Base-by-base conservation (phyloP, 2,888 invertebrate species). In the Lycia hirtaria region DNA sequence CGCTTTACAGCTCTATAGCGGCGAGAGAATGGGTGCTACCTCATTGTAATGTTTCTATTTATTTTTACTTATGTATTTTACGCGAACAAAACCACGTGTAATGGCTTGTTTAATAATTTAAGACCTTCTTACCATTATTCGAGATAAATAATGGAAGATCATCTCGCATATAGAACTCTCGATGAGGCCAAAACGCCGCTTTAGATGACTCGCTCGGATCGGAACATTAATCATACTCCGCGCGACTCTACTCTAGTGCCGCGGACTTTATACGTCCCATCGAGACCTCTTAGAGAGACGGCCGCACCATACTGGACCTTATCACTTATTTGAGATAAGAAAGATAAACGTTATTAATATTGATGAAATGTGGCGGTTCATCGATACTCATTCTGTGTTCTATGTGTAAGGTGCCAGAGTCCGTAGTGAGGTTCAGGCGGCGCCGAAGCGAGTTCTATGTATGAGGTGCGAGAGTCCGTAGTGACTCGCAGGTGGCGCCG, bases 191-290 rank as follows among this genome's bases (percentile, higher is more conserved):
- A 40, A 54, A 47, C 47, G 47, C 40, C 33, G 40, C 32, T 54
- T 40, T 33, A 33, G 32, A 17, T 40, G 47, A 54, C 32, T 24
- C 54, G 17, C n/a, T 33, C 17, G n/a, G 47, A 47, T 5, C 0
- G 2, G 1, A 2, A 7, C 61, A 61, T 64, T 59, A 51, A 61
- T 64, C 58, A 64, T 61, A 48, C 56, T 44, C 55, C 50, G 48
- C 56, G 48, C 52, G 52, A 41, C 47, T 28, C 50, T 32, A 33
- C 35, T 45, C 43, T 56, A 61, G 40, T 50, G 47, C 9, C 26
- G 4, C 14, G 14, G 14, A 22, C 38, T 40, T 22, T 22, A 40
- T 22, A 43, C 52, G 58, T 43, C 33, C 37, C 28, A 52, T 37
- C 35, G 19, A 28, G 37, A 28, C 15, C 52, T 28, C 2, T 10